A percentile compares a stretch with the other conserved stretches of the same genome.
Conservation (phyloP, 2,113 vertebrate species). For the Petroica traversi region DNA sequence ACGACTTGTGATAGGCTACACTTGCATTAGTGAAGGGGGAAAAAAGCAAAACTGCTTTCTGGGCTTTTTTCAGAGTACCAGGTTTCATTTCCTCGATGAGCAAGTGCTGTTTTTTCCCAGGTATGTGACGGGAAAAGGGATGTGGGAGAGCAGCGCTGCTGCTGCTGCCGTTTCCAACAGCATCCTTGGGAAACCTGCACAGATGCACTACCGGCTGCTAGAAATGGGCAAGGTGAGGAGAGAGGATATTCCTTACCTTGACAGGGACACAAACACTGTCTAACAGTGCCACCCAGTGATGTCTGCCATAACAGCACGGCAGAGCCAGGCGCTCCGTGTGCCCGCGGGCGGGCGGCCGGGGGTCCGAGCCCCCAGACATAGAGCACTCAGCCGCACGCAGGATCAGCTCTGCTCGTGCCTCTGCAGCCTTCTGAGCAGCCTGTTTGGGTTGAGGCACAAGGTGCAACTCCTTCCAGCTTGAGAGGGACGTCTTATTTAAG, state of each 20-base stretch:
- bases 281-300: conserved; percentile 66
- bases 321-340: accelerated
- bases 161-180: neutral
- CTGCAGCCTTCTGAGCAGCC: accelerated
- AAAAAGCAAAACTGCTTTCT: neutral
- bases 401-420: accelerated
- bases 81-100: neutral
- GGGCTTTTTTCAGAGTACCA: neutral
- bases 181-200: neutral
- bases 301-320: conserved; percentile 30
- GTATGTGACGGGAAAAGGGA: neutral
- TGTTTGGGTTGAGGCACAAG: neutral
- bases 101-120: neutral
- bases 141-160: accelerated
- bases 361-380: accelerated
- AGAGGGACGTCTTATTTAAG: neutral
- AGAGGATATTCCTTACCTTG: neutral
- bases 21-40: neutral
- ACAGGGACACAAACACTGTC: conserved; percentile 6
- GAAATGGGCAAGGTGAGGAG: neutral
- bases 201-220: neutral
- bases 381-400: accelerated
- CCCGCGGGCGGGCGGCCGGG: neutral
- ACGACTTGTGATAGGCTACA: neutral
- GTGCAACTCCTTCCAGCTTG: neutral